Base-by-base conservation (phyloP, 2,888 invertebrate genomes). In the Apodemia duryi region DNA sequence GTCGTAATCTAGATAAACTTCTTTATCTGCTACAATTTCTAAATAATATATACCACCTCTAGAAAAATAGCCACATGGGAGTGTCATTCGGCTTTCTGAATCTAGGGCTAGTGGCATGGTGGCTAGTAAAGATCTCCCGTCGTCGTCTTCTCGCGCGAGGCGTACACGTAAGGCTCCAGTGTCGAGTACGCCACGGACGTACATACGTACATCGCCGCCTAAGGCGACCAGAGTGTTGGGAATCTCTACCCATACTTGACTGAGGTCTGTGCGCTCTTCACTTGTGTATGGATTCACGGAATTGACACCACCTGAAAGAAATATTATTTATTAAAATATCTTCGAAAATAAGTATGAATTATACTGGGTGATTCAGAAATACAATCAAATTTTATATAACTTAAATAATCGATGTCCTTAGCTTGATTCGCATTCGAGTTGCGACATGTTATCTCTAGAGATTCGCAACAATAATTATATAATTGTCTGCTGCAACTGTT, bases 211-310 rank as follows among this genome's bases (percentile, higher is more conserved):
- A 84, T 97, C 96, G 71, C 96, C 96, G 72, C 95, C 95, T 74
- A 97, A 88, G 43, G 96, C 96, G 68, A 95, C 95, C 80, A 96
- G 95, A 62, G 94, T 93, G 71, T 94, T 93, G n/a, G 96, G 96
- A 74, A 96, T 93, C 80, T 95, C 93, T 76, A 95, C 91, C 88
- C 94, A 91, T 90, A 91, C 85, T 83, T 88, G 84, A 73, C 80
- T 84, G 60, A 91, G 82, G 66, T 91, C 88, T 2, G 80, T 77
- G 1, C 79, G 79, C 52, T 87, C 87, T 73, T 88, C 86, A 70
- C 78, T 84, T 10, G 79, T 74, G 78, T 84, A 87, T 1, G 91
- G 90, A 69, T 91, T 91, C 1, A 81, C 87, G 72, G 85, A 86
- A 70, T 71, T 80, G 62, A 84, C 82, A 77, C 86, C 85, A 74